Percentiles rank a stretch among this genome's conserved stretches.
phyloP scores from a whole-genome alignment of 1,140 invertebrate genomes.

The Pristionchus pacificus region DNA sequence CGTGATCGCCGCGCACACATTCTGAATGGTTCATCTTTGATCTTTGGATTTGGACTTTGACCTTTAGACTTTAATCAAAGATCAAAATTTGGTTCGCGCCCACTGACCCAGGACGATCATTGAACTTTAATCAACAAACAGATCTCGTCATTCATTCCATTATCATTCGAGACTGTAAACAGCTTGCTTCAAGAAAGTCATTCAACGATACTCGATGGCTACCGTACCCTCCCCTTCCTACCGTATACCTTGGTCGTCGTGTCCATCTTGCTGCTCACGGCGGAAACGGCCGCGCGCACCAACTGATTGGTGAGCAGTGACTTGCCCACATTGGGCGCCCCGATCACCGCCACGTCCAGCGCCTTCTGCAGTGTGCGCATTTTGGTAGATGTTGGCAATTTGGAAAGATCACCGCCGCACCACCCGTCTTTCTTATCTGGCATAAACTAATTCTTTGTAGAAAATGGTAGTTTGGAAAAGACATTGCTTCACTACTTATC shows the following conservation, averaged over 20 bases:
- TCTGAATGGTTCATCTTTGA: slow-evolving; percentile 34
- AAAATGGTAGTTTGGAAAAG: too few relatives aligned
- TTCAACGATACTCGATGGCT: too few relatives aligned
- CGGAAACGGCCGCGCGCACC: slow-evolving; percentile 46
- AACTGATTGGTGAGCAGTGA: slow-evolving; percentile 50
- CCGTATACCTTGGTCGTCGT: slow-evolving; percentile 51
- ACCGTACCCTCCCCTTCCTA: not conserved
- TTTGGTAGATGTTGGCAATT: too few relatives aligned
- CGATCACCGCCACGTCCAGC: slow-evolving; percentile 48
- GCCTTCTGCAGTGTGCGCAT: slow-evolving; percentile 17
- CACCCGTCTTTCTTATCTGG: too few relatives aligned
- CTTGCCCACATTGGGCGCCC: slow-evolving; percentile 55
- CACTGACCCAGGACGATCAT: too few relatives aligned
- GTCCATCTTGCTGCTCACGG: slow-evolving; percentile 54
- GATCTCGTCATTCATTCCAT: too few relatives aligned
- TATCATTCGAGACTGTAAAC: too few relatives aligned
- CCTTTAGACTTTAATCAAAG: not conserved
- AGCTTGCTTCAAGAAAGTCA: too few relatives aligned
- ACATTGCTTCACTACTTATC: too few relatives aligned
- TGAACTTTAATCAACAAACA: too few relatives aligned
- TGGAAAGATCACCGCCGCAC: too few relatives aligned
- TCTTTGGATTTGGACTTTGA: not conserved
- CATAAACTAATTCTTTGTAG: too few relatives aligned
- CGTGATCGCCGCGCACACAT: slow-evolving; percentile 40
- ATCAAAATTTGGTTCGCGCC: not conserved